Base-by-base conservation (phyloP, 37 sponge, comb jelly and placozoan genomes). In the Mnemiopsis leidyi region DNA sequence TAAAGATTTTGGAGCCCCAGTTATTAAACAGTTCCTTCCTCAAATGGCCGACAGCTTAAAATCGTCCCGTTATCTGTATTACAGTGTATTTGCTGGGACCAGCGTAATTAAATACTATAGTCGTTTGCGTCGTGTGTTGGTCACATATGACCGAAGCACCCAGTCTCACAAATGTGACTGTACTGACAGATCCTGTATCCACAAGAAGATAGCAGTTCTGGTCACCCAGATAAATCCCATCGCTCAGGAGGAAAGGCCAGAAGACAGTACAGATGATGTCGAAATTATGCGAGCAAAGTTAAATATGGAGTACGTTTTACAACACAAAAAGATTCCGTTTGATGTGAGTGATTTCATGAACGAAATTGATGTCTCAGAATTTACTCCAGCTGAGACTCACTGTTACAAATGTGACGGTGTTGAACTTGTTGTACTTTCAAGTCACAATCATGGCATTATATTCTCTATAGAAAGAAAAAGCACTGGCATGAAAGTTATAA, bases 81-180 rank as follows among this genome's bases (percentile, higher is more conserved):
- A 77, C 36, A 77, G 79, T 77, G 79, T 77, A 36, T 77, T 77
- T 77, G 79, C 79, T 31, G 79, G 79, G 30, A 32, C 33, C 33
- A 36, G 36, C 0, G 36, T 34, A 13, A 1, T 36, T 1, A 77
- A 77, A 32, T 77, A 77, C 32, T 77, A 77, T 36, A 77, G 79
- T 77, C 30, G 36, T 3, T 26, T 77, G 16, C 36, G 79, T 28
- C 34, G 79, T 34, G 79, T 77, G 0, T 5, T 77, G 1, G 79
- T 77, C 33, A 77, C 79, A 7, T 77, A 34, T 32, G 79, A 77
- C 36, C 30, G 79, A 18, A 21, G 79, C 1, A 26, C 9, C 36
- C 30, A 77, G 18, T 21, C 79, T 33, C 79, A 77, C 36, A 77
- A 77, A 32, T 77, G 79, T 34, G 79, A 77, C 36, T 77, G 79